Conservation (phyloP, 1,140 invertebrate genomes). For the Atta cephalotes region DNA sequence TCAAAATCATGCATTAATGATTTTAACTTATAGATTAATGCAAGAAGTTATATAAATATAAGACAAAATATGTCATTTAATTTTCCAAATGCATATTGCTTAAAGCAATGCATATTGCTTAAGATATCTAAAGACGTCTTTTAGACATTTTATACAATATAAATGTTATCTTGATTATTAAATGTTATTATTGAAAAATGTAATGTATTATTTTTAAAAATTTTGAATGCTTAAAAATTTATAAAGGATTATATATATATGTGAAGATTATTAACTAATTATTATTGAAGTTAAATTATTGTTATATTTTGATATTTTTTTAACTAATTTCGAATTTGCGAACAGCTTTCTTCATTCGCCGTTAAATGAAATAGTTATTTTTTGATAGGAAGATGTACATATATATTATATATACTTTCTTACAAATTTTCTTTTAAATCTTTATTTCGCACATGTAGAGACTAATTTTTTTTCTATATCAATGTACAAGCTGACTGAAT, state of each 20-base stretch:
- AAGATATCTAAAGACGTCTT: no score
- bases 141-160: no score
- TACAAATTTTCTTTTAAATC: background rate
- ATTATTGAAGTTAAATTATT: slow-evolving; percentile 1
- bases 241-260: background rate
- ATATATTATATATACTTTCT: slow-evolving; percentile 1
- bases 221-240: background rate
- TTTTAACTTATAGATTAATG: background rate
- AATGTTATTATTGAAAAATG: background rate
- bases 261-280: background rate
- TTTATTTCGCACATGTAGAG: background rate
- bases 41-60: background rate
- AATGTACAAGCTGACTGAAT: background rate
- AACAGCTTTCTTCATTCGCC: background rate
- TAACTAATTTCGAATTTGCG: background rate
- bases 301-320: background rate
- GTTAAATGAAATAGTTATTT: background rate
- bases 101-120: no score
- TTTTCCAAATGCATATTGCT: no score
- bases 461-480: background rate
- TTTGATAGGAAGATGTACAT: background rate
- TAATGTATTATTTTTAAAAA: background rate
- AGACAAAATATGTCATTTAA: background rate
- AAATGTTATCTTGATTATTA: background rate
- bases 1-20: background rate